phyloP scores from a whole-genome alignment of 2,888 invertebrate species.

The Agonopterix alstromeriana region DNA sequence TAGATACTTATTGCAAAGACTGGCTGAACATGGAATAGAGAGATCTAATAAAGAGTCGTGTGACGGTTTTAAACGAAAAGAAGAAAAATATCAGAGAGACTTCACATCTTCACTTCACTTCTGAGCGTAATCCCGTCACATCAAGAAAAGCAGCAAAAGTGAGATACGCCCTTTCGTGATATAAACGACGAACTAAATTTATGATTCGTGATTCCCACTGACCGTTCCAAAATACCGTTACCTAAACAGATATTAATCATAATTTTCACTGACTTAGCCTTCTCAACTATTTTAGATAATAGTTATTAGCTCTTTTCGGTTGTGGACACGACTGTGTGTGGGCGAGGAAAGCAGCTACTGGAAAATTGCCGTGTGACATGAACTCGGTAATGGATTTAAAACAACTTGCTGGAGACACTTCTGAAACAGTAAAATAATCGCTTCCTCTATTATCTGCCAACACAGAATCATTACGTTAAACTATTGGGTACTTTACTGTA shows the following conservation, averaged over 20 bases:
- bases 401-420: slow-evolving; percentile 55
- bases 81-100: too few relatives aligned
- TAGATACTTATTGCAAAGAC: too few relatives aligned
- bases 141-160: too few relatives aligned
- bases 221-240: slow-evolving; percentile 50
- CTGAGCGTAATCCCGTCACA: too few relatives aligned
- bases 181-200: not conserved
- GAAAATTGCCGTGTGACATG: slow-evolving; percentile 73
- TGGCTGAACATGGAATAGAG: too few relatives aligned
- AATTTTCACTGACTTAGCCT: slow-evolving; percentile 70
- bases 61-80: too few relatives aligned
- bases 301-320: slow-evolving; percentile 68
- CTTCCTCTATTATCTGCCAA: slow-evolving; percentile 50
- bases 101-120: too few relatives aligned
- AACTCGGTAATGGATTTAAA: slow-evolving; percentile 68
- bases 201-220: slow-evolving; percentile 3
- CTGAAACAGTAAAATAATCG: slow-evolving; percentile 63
- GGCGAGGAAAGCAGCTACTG: slow-evolving; percentile 57
- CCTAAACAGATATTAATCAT: slow-evolving; percentile 75
- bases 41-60: too few relatives aligned
- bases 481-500: slow-evolving; percentile 6
- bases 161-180: too few relatives aligned
- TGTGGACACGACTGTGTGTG: slow-evolving; percentile 62
- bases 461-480: slow-evolving; percentile 30
- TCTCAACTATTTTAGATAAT: slow-evolving; percentile 66